Conservation (phyloP, 2,888 invertebrate species). For the Nectonema munidae region DNA sequence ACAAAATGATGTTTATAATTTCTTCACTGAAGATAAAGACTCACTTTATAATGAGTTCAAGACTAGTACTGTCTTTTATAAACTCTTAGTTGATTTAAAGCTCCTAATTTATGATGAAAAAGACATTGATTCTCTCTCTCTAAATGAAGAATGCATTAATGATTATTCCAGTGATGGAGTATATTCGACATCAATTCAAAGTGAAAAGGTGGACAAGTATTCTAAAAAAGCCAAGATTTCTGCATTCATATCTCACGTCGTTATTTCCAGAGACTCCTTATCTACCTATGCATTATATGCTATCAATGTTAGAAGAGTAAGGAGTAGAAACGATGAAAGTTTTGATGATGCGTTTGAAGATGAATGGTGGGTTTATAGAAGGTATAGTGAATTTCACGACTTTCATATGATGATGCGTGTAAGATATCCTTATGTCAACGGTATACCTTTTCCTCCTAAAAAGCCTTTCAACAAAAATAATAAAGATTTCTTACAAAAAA, state of each 20-base stretch:
- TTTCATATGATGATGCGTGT: conserved; percentile 42
- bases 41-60: too few species aligned
- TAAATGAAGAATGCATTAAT: too few species aligned
- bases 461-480: conserved; percentile 74
- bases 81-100: too few species aligned
- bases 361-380: conserved; percentile 59
- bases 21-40: too few species aligned
- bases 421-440: conserved; percentile 40
- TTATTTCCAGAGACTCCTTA: conserved; percentile 34
- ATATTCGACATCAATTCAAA: too few species aligned
- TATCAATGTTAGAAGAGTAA: conserved; percentile 44
- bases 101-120: too few species aligned
- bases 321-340: conserved; percentile 29
- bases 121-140: too few species aligned
- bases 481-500: conserved; percentile 37
- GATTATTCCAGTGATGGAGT: too few species aligned
- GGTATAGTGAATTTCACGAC: conserved; percentile 74
- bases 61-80: too few species aligned
- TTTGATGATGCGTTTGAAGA: conserved; percentile 30
- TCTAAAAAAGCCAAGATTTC: too few species aligned
- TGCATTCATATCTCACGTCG: too few species aligned
- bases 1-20: conserved; percentile 27
- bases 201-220: too few species aligned
- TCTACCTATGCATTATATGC: conserved; percentile 59
- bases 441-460: conserved; percentile 53